phyloP scores from a whole-genome alignment of 2,888 invertebrate genomes.

The Bruchidius siliquastri region DNA sequence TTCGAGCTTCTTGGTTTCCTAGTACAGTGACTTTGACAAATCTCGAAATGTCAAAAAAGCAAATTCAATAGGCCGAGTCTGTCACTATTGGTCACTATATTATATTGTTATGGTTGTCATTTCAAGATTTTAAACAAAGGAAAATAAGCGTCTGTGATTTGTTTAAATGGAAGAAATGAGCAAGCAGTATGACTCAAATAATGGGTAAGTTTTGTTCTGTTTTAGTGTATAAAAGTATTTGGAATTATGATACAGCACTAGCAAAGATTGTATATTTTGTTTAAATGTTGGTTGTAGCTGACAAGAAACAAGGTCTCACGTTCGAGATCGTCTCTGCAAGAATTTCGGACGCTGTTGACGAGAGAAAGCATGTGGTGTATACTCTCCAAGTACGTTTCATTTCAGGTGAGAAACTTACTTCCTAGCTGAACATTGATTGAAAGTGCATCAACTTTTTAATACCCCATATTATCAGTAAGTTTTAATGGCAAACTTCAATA shows the following conservation, averaged over 20 bases:
- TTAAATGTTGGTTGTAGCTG: conserved; percentile 20
- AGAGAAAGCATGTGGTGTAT: conserved; percentile 68
- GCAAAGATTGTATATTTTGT: no score
- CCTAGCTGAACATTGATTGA: neutral
- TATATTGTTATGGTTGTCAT: no score
- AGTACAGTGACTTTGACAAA: neutral
- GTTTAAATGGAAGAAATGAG: neutral
- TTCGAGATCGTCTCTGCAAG: conserved; percentile 67
- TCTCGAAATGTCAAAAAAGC: neutral
- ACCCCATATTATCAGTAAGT: no score
- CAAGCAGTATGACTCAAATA: conserved; percentile 20
- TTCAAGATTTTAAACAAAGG: neutral
- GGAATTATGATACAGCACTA: no score
- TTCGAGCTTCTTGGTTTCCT: no score
- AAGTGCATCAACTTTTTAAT: no score
- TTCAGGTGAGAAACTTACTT: conserved; percentile 30
- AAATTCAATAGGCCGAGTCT: no score
- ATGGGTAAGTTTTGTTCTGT: conserved; percentile 19
- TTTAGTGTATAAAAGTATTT: neutral
- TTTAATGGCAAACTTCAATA: no score
- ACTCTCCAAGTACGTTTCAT: conserved; percentile 61
- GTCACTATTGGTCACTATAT: no score
- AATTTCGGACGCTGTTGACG: conserved; percentile 55
- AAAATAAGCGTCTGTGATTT: neutral
- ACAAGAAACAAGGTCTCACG: conserved; percentile 46